Base-by-base conservation (phyloP, 2,113 vertebrate species). In the Montifringilla adamsi region DNA sequence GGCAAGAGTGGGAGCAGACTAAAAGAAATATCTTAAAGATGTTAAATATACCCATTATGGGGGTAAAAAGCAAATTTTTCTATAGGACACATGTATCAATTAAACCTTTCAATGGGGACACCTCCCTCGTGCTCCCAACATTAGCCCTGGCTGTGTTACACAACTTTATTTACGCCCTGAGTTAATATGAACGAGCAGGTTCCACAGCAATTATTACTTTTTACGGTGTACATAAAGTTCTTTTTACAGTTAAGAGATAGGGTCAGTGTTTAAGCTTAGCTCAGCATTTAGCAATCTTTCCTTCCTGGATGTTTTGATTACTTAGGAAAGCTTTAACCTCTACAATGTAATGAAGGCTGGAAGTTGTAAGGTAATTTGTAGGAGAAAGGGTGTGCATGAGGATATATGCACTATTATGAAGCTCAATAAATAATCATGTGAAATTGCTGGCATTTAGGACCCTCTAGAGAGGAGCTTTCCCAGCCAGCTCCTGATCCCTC, bases 161-260 rank as follows among this genome's bases (percentile, higher is more conserved):
- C 37, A 84, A 86, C 84, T 91, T 83, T 97, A 87, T 96, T 97
- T 98, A 94, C 1, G 5, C 78, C 77, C 96, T 86, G 94, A 94
- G 95, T 96, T 97, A 97, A 96, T 96, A 96, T 59, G 95, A 98
- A 96, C 28, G 49, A 97, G 91, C 44, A 81, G 95, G 95, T 97
- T 96, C 90, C 88, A 95, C 90, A 90, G 91, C 68, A 96, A 97
- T 98, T 96, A 97, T 93, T 97, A 63, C 83, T 95, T 97, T 98
- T 97, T 97, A 97, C 12, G 52, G 96, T 88, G 75, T 77, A 77
- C 88, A 93, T 97, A 95, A 97, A 97, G 94, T 76, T 92, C 78
- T 89, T 79, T 88, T 84, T 95, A 91, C 90, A 90, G 87, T 95
- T 90, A 88, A 94, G 86, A 96, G 94, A 96, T 73, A 79, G 66